These are phyloP conservation scores for Solea solea DNA, from an alignment of 2,113 vertebrate species.

Conservation along the genomic window DNA sequence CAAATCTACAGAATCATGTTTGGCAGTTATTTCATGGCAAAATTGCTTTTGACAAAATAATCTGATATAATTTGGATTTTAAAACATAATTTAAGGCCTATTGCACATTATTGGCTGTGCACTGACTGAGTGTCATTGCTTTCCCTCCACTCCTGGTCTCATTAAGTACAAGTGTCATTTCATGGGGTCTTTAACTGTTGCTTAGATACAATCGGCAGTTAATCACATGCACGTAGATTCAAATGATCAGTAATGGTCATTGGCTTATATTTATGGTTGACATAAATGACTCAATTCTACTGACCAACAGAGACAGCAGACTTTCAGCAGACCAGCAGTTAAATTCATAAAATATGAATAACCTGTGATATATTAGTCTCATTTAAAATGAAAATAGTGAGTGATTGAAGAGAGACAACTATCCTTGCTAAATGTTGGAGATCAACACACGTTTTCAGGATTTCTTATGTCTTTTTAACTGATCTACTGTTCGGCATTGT, in stretches of 20 bases:
- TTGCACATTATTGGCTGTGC: background rate
- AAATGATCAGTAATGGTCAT: background rate
- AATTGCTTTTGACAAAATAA: background rate
- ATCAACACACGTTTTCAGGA: too few species aligned
- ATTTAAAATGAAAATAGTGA: background rate
- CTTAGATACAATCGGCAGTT: background rate
- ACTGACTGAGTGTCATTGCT: background rate
- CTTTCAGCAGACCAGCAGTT: background rate
- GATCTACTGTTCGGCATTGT: too few species aligned
- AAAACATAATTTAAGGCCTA: background rate
- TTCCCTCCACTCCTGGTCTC: background rate
- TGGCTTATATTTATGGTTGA: background rate
- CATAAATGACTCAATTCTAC: background rate
- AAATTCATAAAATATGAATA: background rate
- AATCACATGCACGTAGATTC: background rate
- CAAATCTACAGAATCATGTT: background rate
- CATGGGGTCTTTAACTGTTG: slow-evolving; percentile 2
- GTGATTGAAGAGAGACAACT: too few species aligned
- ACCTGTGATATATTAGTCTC: too few species aligned
- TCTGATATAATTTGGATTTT: background rate
- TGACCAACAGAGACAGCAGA: background rate
- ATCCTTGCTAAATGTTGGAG: too few species aligned
- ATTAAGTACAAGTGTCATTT: background rate
- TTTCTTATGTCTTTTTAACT: too few species aligned
- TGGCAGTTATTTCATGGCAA: background rate